A percentile compares a stretch with the other conserved stretches of the same genome.
Evolutionary conservation across 2,113 vertebrate genomes (phyloP).

Genomic region (Microtus richardsoni): DNA sequence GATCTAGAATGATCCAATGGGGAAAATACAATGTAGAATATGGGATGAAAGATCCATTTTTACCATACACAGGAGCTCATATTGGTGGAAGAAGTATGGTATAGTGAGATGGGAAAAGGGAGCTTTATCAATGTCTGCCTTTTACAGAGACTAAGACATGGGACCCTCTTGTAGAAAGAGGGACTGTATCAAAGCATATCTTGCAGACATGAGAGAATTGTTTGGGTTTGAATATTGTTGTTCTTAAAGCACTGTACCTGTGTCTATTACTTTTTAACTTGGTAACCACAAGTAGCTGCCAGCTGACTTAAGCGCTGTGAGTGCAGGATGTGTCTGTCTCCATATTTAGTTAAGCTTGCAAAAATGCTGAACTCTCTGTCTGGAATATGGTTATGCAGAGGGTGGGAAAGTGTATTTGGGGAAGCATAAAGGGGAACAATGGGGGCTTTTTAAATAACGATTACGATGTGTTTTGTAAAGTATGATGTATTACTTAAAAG

Average conservation of each 20-base stretch:
- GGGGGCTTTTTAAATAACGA: not conserved
- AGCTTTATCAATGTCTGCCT: not conserved
- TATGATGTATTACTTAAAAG: not conserved
- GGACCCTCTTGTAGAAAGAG: not conserved
- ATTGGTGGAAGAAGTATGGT: not conserved
- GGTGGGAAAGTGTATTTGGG: not conserved
- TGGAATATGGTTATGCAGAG: not conserved
- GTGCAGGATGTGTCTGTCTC: not conserved
- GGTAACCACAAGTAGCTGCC: not conserved
- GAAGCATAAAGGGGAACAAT: not conserved
- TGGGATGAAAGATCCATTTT: not conserved
- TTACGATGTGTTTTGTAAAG: not conserved
- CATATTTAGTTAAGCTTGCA: not conserved
- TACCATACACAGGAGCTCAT: not conserved
- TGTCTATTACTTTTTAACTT: not conserved
- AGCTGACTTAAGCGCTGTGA: not conserved
- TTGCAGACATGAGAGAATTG: not conserved
- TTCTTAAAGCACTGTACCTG: not conserved
- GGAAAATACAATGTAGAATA: not conserved
- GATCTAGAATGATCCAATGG: not conserved
- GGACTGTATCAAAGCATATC: not conserved
- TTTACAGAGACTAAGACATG: not conserved
- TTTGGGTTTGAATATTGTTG: not conserved
- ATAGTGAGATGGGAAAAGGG: not conserved
- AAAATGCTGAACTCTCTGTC: not conserved